Conservation (phyloP, 2,113 vertebrate genomes). For the Melanocharis versteri region DNA sequence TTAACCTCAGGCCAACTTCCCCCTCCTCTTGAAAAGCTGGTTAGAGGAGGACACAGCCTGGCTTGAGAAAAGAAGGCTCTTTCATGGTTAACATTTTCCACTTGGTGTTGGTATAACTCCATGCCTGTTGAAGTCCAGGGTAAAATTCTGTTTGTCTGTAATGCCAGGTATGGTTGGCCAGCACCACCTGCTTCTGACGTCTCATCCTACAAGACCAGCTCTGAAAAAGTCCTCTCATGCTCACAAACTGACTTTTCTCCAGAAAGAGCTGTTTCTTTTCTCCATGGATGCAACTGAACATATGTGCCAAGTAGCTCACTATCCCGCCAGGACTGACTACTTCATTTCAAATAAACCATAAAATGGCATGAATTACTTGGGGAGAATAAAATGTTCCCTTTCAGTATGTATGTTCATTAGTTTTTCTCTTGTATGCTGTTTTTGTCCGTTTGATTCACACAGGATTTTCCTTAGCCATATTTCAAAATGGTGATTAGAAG, state of each 20-base stretch:
- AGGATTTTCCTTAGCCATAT: background rate
- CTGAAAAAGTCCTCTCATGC: conserved; percentile 17
- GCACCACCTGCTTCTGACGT: background rate
- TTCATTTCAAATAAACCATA: conserved; percentile 59
- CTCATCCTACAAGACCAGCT: background rate
- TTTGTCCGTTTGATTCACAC: background rate
- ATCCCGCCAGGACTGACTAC: conserved; percentile 22
- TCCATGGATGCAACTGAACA: background rate
- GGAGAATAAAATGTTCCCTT: conserved; percentile 57
- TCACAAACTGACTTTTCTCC: conserved; percentile 5
- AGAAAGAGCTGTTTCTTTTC: conserved; percentile 52
- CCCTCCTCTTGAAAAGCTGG: background rate
- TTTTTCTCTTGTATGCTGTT: background rate
- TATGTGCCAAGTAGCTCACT: conserved; percentile 21
- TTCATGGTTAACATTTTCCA: conserved; percentile 43
- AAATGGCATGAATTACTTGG: conserved; percentile 37
- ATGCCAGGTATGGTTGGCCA: conserved; percentile 22
- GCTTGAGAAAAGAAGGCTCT: conserved; percentile 33
- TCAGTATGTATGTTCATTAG: background rate
- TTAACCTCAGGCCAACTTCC: conserved; percentile 13
- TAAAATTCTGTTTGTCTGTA: conserved; percentile 3
- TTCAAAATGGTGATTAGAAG: background rate
- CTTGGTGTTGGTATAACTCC: conserved; percentile 18
- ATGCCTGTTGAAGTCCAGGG: background rate
- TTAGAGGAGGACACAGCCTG: background rate